Base-by-base conservation (phyloP, 2,797 vertebrate genomes). In the Acomys russatus region DNA sequence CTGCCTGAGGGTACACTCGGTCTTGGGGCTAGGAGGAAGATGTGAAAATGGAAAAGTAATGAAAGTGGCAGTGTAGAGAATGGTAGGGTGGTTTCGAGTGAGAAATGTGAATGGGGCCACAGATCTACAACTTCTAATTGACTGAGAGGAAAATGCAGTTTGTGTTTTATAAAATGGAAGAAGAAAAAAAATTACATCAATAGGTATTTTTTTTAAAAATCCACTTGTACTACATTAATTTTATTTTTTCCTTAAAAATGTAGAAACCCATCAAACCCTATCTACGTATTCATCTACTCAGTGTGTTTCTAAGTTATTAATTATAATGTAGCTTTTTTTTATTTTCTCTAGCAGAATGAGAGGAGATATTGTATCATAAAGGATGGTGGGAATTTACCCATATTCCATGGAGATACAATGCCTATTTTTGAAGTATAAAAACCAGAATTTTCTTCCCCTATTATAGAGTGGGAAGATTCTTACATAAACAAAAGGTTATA, bases 221-320 rank as follows among this genome's bases (percentile, higher is more conserved):
- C 76, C 25, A 94, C 7, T 35, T 82, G 23, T 77, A 35, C 73
- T 91, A 35, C 15, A 68, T 51, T 80, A 77, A 82, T 92, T 82
- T 78, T 54, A 64, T 94, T 84, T 91, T 94, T 94, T 38, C 44
- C 63, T 89, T 91, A 96, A 80, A 23, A 83, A 30, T 73, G 33
- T 20, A 86, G 44, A 93, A 91, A 89, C 33, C n/a, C 23, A 49
- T 9, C 25, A 54, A 71, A 33, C 4, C 11, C 8, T 91, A 61
- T 73, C 51, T 63, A n/a, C 18, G 11, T 63, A 66, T 66, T 84
- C 38, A 49, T 79, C 51, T 86, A 20, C 4, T 95, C 3, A 28
- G 3, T 76, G 3, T 76, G 23, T 44, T 84, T 66, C 73, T 73
- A 73, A 93, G 90, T 12, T 76, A 80, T 86, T 76, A 89, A 78